phyloP scores from a whole-genome alignment of 2,888 invertebrate species.

The Rugalucina vietnamica region DNA sequence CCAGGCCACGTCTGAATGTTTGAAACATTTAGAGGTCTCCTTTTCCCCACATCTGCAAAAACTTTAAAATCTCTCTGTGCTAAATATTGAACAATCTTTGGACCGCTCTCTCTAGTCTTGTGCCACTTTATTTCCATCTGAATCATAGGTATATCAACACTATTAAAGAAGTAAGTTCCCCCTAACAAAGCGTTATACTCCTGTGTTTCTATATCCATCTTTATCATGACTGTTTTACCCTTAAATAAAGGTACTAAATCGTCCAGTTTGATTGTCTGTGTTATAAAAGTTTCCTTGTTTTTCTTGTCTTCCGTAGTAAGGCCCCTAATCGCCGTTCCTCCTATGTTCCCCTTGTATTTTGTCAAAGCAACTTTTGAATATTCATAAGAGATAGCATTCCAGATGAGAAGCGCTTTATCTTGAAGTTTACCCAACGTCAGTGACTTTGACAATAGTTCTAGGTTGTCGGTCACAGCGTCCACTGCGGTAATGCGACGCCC shows the following conservation, averaged over 20 bases:
- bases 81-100: neutral
- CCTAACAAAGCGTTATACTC: neutral
- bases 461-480: constrained; percentile 35
- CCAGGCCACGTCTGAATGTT: neutral
- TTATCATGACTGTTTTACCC: neutral
- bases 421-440: constrained; percentile 27
- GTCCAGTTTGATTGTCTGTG: neutral
- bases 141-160: neutral
- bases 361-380: constrained; percentile 29
- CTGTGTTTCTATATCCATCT: neutral
- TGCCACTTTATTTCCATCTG: neutral
- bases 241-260: neutral
- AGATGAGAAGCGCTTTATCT: constrained; percentile 40
- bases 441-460: constrained; percentile 35
- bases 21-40: neutral
- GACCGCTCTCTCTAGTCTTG: neutral
- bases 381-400: constrained; percentile 51
- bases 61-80: neutral
- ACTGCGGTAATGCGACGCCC: constrained; percentile 41
- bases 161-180: neutral
- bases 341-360: constrained; percentile 40
- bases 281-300: neutral
- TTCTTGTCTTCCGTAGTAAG: neutral
- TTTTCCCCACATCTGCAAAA: neutral
- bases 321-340: constrained; percentile 43